Conservation (phyloP, 2,797 vertebrate genomes). For the Pempheris klunzingeri region DNA sequence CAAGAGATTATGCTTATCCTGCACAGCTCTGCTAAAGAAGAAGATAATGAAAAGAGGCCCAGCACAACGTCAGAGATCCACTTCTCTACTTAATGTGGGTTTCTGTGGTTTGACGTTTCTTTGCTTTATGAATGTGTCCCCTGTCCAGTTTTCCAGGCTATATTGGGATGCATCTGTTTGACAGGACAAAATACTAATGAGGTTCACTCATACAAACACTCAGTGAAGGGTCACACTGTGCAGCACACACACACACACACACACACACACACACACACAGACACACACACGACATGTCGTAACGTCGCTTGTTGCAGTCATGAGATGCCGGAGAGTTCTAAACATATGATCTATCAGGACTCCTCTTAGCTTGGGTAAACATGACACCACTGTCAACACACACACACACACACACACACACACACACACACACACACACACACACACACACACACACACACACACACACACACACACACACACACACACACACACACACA, state of each 20-base stretch:
- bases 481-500: not conserved
- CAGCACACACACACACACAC: not conserved
- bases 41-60: slow-evolving; percentile 41
- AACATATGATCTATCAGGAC: slow-evolving; percentile 44
- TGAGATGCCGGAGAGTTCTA: slow-evolving; percentile 20
- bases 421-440: slow-evolving; percentile 11
- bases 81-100: slow-evolving; percentile 7
- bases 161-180: slow-evolving; percentile 60
- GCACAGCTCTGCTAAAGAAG: slow-evolving; percentile 7
- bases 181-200: slow-evolving; percentile 60
- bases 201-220: slow-evolving; percentile 51
- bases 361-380: slow-evolving; percentile 62
- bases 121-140: not conserved
- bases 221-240: slow-evolving; percentile 13
- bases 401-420: not conserved
- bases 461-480: not conserved
- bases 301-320: slow-evolving; percentile 23
- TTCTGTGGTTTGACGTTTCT: slow-evolving; percentile 15
- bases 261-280: not conserved
- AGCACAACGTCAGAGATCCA: slow-evolving; percentile 25
- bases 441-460: slow-evolving; percentile 13
- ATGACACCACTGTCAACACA: slow-evolving; percentile 47
- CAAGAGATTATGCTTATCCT: slow-evolving; percentile 41
- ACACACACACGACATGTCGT: slow-evolving; percentile 10
- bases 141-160: slow-evolving; percentile 51